phyloP scores from a whole-genome alignment of 2,888 invertebrate species.

The Hetaerina titia region DNA sequence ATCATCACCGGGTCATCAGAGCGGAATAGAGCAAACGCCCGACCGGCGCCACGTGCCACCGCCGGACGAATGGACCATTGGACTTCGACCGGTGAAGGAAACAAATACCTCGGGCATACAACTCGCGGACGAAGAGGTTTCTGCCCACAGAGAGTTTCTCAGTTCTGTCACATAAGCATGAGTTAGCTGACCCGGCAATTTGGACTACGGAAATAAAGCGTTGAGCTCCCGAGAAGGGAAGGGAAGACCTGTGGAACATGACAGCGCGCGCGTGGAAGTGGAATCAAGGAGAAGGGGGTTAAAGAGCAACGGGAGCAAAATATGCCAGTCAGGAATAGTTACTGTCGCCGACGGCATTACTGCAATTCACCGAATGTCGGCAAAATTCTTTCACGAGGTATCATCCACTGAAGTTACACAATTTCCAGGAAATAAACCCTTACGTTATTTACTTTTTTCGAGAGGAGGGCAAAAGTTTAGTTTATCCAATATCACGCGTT shows the following conservation, averaged over 20 bases:
- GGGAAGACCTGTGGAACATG: neutral
- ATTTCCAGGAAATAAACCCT: neutral
- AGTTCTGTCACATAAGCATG: constrained; percentile 5
- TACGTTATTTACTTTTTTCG: neutral
- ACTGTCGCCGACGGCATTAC: neutral
- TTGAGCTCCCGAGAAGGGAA: neutral
- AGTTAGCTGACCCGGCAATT: neutral
- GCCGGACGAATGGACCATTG: constrained; percentile 13
- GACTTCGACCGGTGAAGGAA: neutral
- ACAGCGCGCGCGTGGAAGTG: neutral
- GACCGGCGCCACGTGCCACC: neutral
- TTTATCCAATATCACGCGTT: too few relatives aligned
- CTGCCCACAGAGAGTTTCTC: neutral
- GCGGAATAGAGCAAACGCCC: neutral
- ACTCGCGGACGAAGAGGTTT: neutral
- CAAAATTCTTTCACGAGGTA: neutral
- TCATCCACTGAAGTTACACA: neutral
- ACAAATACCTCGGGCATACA: neutral
- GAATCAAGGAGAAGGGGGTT: neutral
- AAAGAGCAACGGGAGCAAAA: neutral
- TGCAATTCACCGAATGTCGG: neutral
- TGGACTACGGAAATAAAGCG: neutral
- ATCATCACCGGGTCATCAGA: neutral
- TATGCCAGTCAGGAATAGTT: constrained; percentile 31
- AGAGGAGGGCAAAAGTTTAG: neutral